Conservation (phyloP, 1,140 invertebrate species). For the Archivesica marissinica region DNA sequence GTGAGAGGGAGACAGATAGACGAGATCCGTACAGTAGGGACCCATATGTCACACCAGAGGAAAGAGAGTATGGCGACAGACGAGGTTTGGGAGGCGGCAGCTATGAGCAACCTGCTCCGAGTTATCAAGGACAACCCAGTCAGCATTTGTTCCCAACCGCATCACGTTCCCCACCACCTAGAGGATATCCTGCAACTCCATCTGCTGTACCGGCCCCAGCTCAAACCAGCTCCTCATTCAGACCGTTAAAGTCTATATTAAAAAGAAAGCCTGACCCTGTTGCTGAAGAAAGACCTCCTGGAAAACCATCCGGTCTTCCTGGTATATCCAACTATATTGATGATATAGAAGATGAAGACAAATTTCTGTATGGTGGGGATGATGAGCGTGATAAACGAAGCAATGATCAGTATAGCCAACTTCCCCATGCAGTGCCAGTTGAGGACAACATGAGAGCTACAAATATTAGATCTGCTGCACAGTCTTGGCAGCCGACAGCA, state of each 20-base stretch:
- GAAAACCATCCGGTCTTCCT: slow-evolving; percentile 57
- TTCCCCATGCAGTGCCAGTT: neutral
- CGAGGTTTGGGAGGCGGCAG: slow-evolving; percentile 45
- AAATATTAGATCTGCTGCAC: slow-evolving; percentile 47
- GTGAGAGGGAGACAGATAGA: slow-evolving; percentile 25
- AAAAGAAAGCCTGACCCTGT: slow-evolving; percentile 67
- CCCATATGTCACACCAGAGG: slow-evolving; percentile 46
- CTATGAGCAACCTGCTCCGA: neutral
- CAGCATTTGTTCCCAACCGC: slow-evolving; percentile 45
- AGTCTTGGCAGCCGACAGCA: slow-evolving; percentile 43
- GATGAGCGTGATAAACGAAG: slow-evolving; percentile 13
- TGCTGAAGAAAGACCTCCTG: slow-evolving; percentile 16
- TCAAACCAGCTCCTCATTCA: slow-evolving; percentile 2
- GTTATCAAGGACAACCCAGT: neutral
- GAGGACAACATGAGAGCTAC: neutral
- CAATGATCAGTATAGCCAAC: slow-evolving; percentile 1
- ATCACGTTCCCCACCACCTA: neutral
- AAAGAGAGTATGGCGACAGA: slow-evolving; percentile 57
- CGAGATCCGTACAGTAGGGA: slow-evolving; percentile 45
- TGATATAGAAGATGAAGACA: slow-evolving; percentile 80
- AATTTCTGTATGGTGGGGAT: slow-evolving; percentile 77
- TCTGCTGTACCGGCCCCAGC: neutral
- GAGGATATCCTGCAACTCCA: neutral
- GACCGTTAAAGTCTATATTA: slow-evolving; percentile 73
- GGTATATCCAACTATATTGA: slow-evolving; percentile 70